These are phyloP conservation scores for Melanogrammus aeglefinus DNA, from an alignment of 2,797 vertebrate genomes.

Conservation along the genomic window DNA sequence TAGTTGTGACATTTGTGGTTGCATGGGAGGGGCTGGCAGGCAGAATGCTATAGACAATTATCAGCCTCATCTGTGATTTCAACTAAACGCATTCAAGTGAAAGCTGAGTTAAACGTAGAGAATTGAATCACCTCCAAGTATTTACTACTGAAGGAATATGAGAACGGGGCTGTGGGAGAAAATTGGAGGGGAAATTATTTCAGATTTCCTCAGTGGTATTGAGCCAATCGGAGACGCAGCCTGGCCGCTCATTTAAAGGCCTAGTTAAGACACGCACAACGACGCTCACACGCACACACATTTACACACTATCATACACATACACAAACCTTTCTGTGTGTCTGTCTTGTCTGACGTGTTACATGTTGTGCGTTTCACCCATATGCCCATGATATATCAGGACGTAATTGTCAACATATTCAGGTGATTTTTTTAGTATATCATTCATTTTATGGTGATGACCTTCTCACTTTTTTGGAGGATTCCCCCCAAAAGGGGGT, in stretches of 20 bases:
- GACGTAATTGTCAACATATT: background rate
- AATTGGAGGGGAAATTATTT: constrained; percentile 48
- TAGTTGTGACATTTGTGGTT: background rate
- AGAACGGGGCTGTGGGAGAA: constrained; percentile 34
- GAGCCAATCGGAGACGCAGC: constrained; percentile 37
- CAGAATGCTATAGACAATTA: background rate
- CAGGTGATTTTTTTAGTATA: background rate
- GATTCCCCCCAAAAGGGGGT: background rate
- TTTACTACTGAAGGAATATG: background rate
- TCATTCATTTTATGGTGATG: background rate
- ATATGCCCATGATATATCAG: background rate
- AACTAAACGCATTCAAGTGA: background rate
- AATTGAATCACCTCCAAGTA: background rate
- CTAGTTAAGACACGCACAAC: constrained; percentile 9
- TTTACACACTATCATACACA: background rate
- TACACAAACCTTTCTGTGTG: background rate
- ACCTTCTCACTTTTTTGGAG: background rate
- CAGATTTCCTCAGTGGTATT: constrained; percentile 35
- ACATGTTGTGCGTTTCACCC: background rate
- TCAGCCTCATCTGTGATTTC: background rate
- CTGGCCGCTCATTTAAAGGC: background rate
- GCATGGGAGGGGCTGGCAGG: background rate
- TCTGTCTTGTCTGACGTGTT: background rate
- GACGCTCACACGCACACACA: constrained; percentile 13
- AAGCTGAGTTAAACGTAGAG: background rate